Conservation (phyloP, 2,797 vertebrate genomes). For the Myotis vivesi region DNA sequence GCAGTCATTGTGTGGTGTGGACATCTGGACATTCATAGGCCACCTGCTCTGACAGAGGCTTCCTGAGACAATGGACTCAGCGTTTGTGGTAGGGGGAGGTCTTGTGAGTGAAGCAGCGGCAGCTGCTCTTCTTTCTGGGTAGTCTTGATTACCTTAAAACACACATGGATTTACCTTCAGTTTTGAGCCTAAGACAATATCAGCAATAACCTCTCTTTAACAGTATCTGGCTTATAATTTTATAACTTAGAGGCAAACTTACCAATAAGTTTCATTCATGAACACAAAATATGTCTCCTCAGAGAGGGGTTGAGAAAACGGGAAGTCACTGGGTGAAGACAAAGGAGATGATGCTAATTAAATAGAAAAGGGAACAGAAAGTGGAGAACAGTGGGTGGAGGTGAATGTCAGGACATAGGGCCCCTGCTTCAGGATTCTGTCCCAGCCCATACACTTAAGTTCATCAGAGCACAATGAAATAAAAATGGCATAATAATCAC, state of each 20-base stretch:
- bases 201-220: neutral
- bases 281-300: too few relatives aligned
- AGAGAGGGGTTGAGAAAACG: neutral
- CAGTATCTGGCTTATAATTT: neutral
- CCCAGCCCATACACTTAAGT: accelerated
- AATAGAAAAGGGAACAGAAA: neutral
- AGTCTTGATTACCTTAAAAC: neutral
- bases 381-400: accelerated
- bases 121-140: neutral
- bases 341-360: neutral
- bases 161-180: neutral
- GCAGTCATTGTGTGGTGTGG: neutral
- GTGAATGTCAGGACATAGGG: neutral
- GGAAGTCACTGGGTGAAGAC: neutral
- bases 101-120: accelerated
- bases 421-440: neutral
- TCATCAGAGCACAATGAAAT: accelerated
- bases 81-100: accelerated
- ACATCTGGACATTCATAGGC: accelerated
- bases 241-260: neutral
- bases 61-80: too few relatives aligned
- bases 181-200: neutral
- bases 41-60: too few relatives aligned
- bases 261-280: neutral
- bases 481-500: accelerated